phyloP scores from a whole-genome alignment of 2,888 invertebrate genomes.

The Drosophila barbarae region DNA sequence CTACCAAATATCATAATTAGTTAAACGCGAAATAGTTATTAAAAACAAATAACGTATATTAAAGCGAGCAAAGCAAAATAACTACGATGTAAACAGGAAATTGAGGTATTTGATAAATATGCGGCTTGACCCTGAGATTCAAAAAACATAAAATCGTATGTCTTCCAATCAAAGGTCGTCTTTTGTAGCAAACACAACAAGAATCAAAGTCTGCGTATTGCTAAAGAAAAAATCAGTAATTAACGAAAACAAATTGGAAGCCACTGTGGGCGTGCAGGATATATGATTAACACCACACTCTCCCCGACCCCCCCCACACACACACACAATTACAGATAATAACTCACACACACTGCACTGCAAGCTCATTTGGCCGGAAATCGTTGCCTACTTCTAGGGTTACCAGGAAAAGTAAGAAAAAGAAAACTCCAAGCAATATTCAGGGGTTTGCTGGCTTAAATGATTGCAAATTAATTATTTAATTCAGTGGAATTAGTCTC shows the following conservation, averaged over 20 bases:
- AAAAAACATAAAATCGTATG: constrained; percentile 80
- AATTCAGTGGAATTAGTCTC: not conserved
- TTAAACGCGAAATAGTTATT: constrained; percentile 64
- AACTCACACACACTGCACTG: constrained; percentile 16
- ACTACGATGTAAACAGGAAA: constrained; percentile 57
- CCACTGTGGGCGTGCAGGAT: constrained; percentile 51
- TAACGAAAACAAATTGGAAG: constrained; percentile 56
- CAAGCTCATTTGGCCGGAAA: constrained; percentile 41
- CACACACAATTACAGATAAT: constrained; percentile 1
- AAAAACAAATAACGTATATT: constrained; percentile 42
- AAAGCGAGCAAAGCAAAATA: constrained; percentile 44
- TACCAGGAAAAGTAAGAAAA: constrained; percentile 3
- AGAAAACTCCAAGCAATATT: not conserved
- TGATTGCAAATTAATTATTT: constrained; percentile 1
- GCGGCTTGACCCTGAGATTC: constrained; percentile 80
- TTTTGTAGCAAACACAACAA: constrained; percentile 77
- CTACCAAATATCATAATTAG: constrained; percentile 63
- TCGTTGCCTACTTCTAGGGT: constrained; percentile 42
- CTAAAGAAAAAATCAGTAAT: constrained; percentile 52
- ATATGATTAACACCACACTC: constrained; percentile 20
- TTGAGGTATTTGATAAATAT: constrained; percentile 60
- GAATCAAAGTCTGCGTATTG: constrained; percentile 76
- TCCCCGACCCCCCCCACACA: constrained; percentile 5
- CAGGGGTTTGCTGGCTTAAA: constrained; percentile 4
- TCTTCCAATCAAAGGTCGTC: constrained; percentile 80